Evolutionary conservation across 2,113 vertebrate species (phyloP).

Genomic region (Rana temporaria): DNA sequence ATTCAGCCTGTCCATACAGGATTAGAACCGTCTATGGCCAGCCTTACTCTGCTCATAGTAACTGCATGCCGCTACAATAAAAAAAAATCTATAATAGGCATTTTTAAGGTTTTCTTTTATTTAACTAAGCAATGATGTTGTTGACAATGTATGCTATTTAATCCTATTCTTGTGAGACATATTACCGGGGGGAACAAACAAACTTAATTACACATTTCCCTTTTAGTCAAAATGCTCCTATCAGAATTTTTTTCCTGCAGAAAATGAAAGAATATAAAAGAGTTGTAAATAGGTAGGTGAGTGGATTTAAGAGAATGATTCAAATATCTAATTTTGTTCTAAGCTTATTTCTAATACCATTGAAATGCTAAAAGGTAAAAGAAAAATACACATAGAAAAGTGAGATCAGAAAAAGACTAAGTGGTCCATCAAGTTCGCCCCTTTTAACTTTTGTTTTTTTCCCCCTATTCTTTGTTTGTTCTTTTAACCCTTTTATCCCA

Average conservation of each 20-base stretch:
- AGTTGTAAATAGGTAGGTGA: constrained; percentile 20
- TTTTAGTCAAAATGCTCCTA: background rate
- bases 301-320: background rate
- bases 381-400: no score
- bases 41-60: background rate
- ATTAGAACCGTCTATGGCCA: no score
- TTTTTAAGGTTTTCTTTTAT: background rate
- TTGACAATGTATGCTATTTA: constrained; percentile 32
- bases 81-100: background rate
- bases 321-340: background rate
- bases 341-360: no score
- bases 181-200: constrained; percentile 3
- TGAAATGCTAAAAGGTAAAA: no score
- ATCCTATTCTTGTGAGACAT: constrained; percentile 22
- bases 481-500: no score
- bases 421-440: no score
- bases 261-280: constrained; percentile 4
- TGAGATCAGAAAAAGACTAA: no score
- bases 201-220: constrained; percentile 26
- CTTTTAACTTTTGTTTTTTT: no score
- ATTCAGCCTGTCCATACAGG: no score
- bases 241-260: constrained; percentile 7
- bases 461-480: no score
- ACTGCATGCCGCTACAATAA: background rate
- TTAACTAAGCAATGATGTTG: constrained; percentile 12